phyloP scores from a whole-genome alignment of 2,888 invertebrate species.

The Microplitis manilae region DNA sequence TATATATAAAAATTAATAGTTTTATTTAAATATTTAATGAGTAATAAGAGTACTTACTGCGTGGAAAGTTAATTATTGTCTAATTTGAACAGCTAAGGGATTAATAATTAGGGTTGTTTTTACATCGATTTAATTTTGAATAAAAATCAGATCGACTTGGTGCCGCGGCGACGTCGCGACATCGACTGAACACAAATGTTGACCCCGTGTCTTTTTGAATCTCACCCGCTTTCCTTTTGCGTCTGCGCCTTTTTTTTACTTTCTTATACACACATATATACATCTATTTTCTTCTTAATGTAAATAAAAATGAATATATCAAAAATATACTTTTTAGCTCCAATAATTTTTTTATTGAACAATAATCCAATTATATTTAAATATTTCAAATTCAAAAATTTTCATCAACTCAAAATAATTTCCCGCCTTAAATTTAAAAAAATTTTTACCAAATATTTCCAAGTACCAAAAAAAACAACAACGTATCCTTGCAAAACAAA shows the following conservation, averaged over 20 bases:
- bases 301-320: neutral
- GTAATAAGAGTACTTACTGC: neutral
- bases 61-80: neutral
- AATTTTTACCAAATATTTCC: too few relatives aligned
- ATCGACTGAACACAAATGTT: constrained; percentile 59
- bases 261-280: neutral
- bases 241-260: constrained; percentile 34
- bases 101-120: neutral
- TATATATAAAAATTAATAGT: neutral
- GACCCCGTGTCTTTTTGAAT: constrained; percentile 48
- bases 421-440: too few relatives aligned
- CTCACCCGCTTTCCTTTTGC: constrained; percentile 40
- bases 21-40: neutral
- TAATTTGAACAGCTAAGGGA: neutral
- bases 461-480: too few relatives aligned
- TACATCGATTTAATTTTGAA: neutral
- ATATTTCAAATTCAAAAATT: too few relatives aligned
- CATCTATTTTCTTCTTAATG: neutral
- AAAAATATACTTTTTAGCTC: neutral
- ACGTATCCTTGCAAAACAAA: too few relatives aligned
- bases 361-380: too few relatives aligned
- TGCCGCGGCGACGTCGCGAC: constrained; percentile 63
- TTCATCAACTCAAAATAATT: too few relatives aligned
- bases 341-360: too few relatives aligned
- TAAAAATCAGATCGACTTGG: constrained; percentile 41